These are phyloP conservation scores for Lutjanus campechanus DNA, from an alignment of 2,797 vertebrate species.

Conservation along the genomic window DNA sequence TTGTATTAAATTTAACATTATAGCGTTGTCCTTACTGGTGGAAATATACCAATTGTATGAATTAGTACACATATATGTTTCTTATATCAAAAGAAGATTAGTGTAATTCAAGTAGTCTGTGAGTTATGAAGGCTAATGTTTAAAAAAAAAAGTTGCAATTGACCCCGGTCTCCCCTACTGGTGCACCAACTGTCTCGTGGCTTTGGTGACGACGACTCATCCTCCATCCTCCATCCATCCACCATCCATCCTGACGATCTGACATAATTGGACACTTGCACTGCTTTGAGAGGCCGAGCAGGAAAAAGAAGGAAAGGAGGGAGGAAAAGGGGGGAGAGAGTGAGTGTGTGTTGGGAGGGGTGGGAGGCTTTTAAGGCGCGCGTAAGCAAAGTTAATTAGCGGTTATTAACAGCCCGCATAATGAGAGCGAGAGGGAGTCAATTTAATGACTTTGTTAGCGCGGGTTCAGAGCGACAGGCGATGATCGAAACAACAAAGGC, in stretches of 20 bases:
- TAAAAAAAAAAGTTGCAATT: too few species aligned
- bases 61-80: background rate
- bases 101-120: too few species aligned
- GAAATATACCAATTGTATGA: too few species aligned
- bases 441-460: conserved; percentile 92
- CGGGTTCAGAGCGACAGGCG: conserved; percentile 89
- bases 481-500: conserved; percentile 89
- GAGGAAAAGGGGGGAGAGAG: conserved; percentile 18
- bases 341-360: conserved; percentile 45
- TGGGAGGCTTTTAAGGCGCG: conserved; percentile 84
- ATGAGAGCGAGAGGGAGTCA: conserved; percentile 91
- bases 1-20: too few species aligned
- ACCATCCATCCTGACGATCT: conserved; percentile 49
- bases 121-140: too few species aligned
- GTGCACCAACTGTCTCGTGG: conserved; percentile 47
- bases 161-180: too few species aligned
- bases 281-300: conserved; percentile 81
- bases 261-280: conserved; percentile 88
- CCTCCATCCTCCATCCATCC: conserved; percentile 65
- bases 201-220: conserved; percentile 57
- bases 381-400: conserved; percentile 91
- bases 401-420: conserved; percentile 91
- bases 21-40: too few species aligned
- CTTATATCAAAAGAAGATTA: too few species aligned
- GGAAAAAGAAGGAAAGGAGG: conserved; percentile 66